These are phyloP conservation scores for Microplitis manilae DNA, from an alignment of 2,888 invertebrate species.

Conservation along the genomic window DNA sequence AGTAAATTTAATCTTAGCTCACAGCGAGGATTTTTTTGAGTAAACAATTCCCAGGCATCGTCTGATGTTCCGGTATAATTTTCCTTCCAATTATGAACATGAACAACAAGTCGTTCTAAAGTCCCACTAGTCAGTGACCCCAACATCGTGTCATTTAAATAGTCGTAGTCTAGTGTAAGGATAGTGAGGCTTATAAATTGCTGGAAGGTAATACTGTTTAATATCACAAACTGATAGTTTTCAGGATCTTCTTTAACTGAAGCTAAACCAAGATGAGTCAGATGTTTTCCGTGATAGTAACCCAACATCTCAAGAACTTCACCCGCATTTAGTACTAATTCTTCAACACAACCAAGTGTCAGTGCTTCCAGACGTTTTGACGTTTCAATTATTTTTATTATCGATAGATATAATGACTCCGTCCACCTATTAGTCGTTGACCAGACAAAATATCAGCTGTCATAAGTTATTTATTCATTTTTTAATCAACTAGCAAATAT, in stretches of 20 bases:
- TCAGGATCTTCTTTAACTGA: constrained; percentile 83
- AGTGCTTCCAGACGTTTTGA: constrained; percentile 72
- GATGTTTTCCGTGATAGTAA: constrained; percentile 73
- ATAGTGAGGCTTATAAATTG: constrained; percentile 72
- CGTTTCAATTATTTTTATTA: constrained; percentile 71
- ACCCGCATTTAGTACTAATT: constrained; percentile 71
- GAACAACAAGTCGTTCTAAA: constrained; percentile 78
- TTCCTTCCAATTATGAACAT: constrained; percentile 79
- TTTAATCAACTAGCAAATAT: not conserved
- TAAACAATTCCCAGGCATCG: constrained; percentile 77
- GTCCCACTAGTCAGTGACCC: constrained; percentile 69
- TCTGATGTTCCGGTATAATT: constrained; percentile 79
- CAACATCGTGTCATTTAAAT: constrained; percentile 73
- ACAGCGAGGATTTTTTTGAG: constrained; percentile 73
- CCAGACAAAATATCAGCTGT: not conserved
- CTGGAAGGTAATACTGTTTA: constrained; percentile 75
- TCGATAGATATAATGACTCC: constrained; percentile 54
- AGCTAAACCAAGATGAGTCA: constrained; percentile 79
- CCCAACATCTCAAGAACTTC: constrained; percentile 70
- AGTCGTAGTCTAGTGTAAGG: constrained; percentile 76
- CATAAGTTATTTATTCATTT: not conserved
- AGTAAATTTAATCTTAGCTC: constrained; percentile 77
- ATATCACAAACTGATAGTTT: constrained; percentile 75
- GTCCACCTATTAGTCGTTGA: constrained; percentile 35
- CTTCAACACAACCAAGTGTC: constrained; percentile 75